Base-by-base conservation (phyloP, 2,797 vertebrate species). In the Zalophus californianus region DNA sequence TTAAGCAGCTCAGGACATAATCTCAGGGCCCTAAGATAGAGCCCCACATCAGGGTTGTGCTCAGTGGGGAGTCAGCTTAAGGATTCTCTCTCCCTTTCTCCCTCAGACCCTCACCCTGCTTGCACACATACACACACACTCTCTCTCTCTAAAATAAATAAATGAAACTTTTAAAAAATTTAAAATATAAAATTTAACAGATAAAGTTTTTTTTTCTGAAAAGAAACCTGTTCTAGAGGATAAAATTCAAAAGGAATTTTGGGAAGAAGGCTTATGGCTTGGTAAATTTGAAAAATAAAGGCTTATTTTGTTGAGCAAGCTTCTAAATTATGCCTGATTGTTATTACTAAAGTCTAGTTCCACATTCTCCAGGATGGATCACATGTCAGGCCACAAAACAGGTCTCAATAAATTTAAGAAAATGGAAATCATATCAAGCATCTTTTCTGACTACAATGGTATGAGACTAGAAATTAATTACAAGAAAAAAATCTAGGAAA, bases 201-300 rank as follows among this genome's bases (percentile, higher is more conserved):
- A 66, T 87, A 5, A 60, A 72, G 20, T 7, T 56, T n/a, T 16
- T 38, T 38, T 41, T 56, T 68, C 13, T 48, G 54, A 50, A 93
- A 84, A 73, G 25, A 68, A 96, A 89, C 16, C 6, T 91, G 16
- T 66, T 77, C 16, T 68, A 91, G 56, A 80, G 25, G 86, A 85
- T 62, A 90, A 82, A 84, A 93, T 85, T 96, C 56, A 75, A 80
- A 93, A 50, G 11, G 27, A 88, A 84, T 38, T 93, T 97, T 23
- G 15, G 13, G 52, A 85, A 93, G 66, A 93, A 93, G 29, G 4
- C 90, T 96, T 90, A 91, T 48, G 21, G 7, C 80, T 80, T 62
- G 16, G 11, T 85, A 56, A 93, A 3, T 38, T 86, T 86, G 29
- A 64, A 94, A 93, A 84, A 83, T 35, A 54, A 91, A 90, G 13